Conservation (phyloP, 2,888 invertebrate genomes). For the Latrodectus hesperus region DNA sequence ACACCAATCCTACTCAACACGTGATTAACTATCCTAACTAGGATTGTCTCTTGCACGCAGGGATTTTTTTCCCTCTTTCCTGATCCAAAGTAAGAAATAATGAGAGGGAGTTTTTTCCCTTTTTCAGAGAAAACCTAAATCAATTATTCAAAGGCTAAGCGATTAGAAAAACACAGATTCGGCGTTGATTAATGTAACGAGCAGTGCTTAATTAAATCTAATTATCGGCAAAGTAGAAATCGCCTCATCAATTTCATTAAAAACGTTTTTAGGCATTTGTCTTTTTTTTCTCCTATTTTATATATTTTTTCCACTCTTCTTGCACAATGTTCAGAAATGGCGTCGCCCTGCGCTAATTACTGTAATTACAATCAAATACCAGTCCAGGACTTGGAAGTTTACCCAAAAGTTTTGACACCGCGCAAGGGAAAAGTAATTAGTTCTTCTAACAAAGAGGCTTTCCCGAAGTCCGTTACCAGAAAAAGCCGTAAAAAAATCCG, state of each 20-base stretch:
- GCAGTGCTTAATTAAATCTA: slow-evolving; percentile 68
- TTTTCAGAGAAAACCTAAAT: slow-evolving; percentile 22
- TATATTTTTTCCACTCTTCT: background rate
- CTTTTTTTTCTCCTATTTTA: slow-evolving; percentile 36
- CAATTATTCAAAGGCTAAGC: slow-evolving; percentile 60
- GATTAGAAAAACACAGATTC: slow-evolving; percentile 26
- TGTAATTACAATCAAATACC: slow-evolving; percentile 69
- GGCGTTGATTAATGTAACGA: slow-evolving; percentile 68
- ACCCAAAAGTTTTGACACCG: slow-evolving; percentile 68
- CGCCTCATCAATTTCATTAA: slow-evolving; percentile 68
- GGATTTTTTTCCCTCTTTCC: slow-evolving; percentile 9
- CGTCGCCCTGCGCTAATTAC: slow-evolving; percentile 59
- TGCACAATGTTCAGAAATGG: slow-evolving; percentile 28
- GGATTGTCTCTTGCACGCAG: slow-evolving; percentile 13
- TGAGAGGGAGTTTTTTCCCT: slow-evolving; percentile 53
- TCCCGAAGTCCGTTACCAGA: slow-evolving; percentile 17
- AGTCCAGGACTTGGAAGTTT: slow-evolving; percentile 62
- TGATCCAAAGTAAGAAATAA: slow-evolving; percentile 60
- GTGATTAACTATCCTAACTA: slow-evolving; percentile 52
- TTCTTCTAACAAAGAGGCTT: slow-evolving; percentile 17
- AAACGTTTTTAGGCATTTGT: slow-evolving; percentile 67
- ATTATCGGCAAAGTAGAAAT: slow-evolving; percentile 66
- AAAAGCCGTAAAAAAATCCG: slow-evolving; percentile 19
- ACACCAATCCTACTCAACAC: slow-evolving; percentile 31
- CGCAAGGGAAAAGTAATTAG: slow-evolving; percentile 64